phyloP scores from a whole-genome alignment of 2,888 invertebrate species.

The Zeuzera pyrina region DNA sequence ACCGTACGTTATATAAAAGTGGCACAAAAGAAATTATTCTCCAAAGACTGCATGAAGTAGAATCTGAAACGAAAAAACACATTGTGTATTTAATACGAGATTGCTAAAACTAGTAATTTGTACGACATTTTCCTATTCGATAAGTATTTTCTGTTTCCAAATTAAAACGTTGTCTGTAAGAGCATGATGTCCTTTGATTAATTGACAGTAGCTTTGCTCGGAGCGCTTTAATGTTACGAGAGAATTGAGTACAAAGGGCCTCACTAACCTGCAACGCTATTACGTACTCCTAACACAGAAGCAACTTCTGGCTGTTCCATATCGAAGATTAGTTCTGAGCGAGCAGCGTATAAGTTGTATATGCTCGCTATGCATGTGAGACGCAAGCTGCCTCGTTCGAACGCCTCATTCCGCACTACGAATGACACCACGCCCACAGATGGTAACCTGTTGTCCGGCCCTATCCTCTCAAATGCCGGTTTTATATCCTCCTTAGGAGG shows the following conservation, averaged over 20 bases:
- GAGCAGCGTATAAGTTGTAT: constrained; percentile 77
- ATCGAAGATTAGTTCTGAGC: constrained; percentile 76
- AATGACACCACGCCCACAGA: constrained; percentile 70
- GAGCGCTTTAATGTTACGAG: too few species aligned
- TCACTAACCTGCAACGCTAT: constrained; percentile 71
- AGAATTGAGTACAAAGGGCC: too few species aligned
- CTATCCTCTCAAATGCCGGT: constrained; percentile 48
- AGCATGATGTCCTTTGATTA: too few species aligned
- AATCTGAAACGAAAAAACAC: constrained; percentile 47
- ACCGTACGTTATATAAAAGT: constrained; percentile 50
- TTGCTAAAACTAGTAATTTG: too few species aligned
- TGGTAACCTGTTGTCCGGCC: constrained; percentile 53
- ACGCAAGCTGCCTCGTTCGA: constrained; percentile 76
- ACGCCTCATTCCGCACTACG: constrained; percentile 76
- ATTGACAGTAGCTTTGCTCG: too few species aligned
- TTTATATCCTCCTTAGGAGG: constrained; percentile 50
- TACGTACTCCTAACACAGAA: constrained; percentile 80
- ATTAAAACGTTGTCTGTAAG: too few species aligned
- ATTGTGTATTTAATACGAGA: too few species aligned
- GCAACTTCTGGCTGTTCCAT: constrained; percentile 84
- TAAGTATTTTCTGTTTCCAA: too few species aligned
- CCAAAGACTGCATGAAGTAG: constrained; percentile 29
- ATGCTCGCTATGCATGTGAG: constrained; percentile 78
- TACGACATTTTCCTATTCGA: too few species aligned
- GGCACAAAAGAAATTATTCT: constrained; percentile 38